phyloP scores from a whole-genome alignment of 2,113 vertebrate genomes.

The Cololabis saira region DNA sequence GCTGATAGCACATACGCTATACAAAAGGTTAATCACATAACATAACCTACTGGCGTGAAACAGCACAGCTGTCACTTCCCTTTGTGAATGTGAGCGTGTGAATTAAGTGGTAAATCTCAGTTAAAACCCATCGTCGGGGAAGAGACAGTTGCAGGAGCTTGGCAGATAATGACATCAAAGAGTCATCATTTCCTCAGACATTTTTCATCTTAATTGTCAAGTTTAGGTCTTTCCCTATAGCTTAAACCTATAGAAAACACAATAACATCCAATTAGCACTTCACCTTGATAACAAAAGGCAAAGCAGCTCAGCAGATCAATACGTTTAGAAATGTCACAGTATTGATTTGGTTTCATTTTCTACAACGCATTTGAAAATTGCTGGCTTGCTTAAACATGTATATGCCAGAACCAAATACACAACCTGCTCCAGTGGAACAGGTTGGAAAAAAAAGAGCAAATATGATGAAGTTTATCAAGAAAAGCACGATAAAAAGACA shows the following conservation, averaged over 20 bases:
- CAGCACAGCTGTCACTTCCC: constrained; percentile 35
- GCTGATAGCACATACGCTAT: constrained; percentile 9
- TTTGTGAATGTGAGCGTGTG: not conserved
- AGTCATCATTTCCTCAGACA: constrained; percentile 17
- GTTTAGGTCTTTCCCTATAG: not conserved
- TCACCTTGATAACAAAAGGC: constrained; percentile 2
- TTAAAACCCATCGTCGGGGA: constrained; percentile 9
- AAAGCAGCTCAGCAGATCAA: constrained; percentile 4
- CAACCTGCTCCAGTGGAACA: not conserved
- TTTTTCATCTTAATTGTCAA: constrained; percentile 2
- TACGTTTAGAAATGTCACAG: constrained; percentile 10
- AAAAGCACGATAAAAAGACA: too few species aligned
- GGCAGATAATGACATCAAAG: constrained; percentile 43
- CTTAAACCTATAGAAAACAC: not conserved
- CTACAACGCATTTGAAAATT: constrained; percentile 7
- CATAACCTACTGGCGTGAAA: constrained; percentile 32
- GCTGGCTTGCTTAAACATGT: not conserved
- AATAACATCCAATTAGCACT: constrained; percentile 11
- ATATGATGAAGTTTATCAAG: too few species aligned
- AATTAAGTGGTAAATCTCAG: constrained; percentile 23
- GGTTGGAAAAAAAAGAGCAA: not conserved
- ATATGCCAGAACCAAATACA: not conserved
- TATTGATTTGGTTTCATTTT: constrained; percentile 11
- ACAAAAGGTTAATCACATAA: constrained; percentile 43
- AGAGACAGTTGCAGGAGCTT: constrained; percentile 1